Evolutionary conservation across 2,797 vertebrate genomes (phyloP).

Genomic region (Scolopax bukidnonensis): DNA sequence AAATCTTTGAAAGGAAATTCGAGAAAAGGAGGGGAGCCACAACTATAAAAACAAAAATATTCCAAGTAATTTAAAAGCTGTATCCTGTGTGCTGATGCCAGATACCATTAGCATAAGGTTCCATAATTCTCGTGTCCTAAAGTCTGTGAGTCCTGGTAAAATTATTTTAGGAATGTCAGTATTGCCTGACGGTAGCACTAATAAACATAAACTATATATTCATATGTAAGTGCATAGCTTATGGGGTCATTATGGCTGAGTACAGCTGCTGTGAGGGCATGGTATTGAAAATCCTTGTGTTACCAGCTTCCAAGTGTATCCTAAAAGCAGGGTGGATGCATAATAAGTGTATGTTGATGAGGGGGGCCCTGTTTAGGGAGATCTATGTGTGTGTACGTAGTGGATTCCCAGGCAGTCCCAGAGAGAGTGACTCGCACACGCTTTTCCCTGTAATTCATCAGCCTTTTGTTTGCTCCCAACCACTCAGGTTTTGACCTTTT

Average conservation of each 20-base stretch:
- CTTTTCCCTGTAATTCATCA: background rate
- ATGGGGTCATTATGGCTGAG: background rate
- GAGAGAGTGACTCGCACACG: rapidly evolving
- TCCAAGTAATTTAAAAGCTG: background rate
- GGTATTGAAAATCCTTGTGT: background rate
- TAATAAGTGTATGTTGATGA: no score
- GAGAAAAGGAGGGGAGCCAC: background rate
- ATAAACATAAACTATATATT: background rate
- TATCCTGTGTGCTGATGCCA: background rate
- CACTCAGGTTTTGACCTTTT: background rate
- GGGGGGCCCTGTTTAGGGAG: background rate
- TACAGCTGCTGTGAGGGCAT: background rate
- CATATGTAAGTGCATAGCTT: background rate
- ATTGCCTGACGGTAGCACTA: background rate
- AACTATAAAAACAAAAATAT: background rate
- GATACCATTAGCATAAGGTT: background rate
- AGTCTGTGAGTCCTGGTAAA: background rate
- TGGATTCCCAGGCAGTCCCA: background rate
- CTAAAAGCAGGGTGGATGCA: background rate
- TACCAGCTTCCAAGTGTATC: background rate
- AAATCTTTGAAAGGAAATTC: constrained; percentile 23
- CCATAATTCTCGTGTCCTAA: background rate
- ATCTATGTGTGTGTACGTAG: background rate
- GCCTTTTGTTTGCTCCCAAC: background rate
- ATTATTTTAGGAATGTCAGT: background rate